phyloP scores from a whole-genome alignment of 2,888 invertebrate genomes.

The Hydroisotoma schaefferi region DNA sequence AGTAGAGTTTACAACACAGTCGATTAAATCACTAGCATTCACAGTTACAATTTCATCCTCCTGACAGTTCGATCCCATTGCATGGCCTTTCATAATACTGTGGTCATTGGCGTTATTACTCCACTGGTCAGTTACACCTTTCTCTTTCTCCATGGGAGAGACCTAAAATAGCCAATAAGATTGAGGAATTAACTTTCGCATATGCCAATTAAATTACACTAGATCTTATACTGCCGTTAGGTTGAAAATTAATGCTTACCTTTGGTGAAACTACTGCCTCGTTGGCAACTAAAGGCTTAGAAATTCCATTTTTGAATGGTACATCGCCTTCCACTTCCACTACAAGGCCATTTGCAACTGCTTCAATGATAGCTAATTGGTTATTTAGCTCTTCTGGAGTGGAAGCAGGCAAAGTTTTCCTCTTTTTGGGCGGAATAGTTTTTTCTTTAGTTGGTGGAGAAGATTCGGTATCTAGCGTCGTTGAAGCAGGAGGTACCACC shows the following conservation, averaged over 20 bases:
- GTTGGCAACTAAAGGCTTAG: not conserved
- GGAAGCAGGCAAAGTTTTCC: not conserved
- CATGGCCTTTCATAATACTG: constrained; percentile 28
- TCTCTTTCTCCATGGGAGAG: too few relatives aligned
- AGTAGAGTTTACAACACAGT: constrained; percentile 10
- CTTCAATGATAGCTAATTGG: constrained; percentile 22
- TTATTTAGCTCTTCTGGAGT: not conserved
- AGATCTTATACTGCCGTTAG: too few relatives aligned
- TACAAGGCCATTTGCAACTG: constrained; percentile 22
- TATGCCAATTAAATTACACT: too few relatives aligned
- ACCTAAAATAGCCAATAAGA: not conserved
- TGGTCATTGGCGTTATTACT: constrained; percentile 18
- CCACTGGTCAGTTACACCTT: too few relatives aligned
- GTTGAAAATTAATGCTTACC: constrained; percentile 11
- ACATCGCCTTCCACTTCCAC: not conserved
- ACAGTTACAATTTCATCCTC: constrained; percentile 26
- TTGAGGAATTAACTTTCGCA: not conserved
- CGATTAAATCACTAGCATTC: constrained; percentile 28
- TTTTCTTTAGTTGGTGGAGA: constrained; percentile 19
- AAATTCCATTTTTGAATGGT: not conserved
- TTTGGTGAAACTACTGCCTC: constrained; percentile 20
- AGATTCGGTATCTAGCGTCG: not conserved
- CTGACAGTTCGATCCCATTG: constrained; percentile 16
- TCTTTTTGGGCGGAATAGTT: constrained; percentile 28
- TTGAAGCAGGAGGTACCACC: not conserved